These are phyloP conservation scores for Myocastor coypus DNA, from an alignment of 2,113 vertebrate species.

Conservation along the genomic window DNA sequence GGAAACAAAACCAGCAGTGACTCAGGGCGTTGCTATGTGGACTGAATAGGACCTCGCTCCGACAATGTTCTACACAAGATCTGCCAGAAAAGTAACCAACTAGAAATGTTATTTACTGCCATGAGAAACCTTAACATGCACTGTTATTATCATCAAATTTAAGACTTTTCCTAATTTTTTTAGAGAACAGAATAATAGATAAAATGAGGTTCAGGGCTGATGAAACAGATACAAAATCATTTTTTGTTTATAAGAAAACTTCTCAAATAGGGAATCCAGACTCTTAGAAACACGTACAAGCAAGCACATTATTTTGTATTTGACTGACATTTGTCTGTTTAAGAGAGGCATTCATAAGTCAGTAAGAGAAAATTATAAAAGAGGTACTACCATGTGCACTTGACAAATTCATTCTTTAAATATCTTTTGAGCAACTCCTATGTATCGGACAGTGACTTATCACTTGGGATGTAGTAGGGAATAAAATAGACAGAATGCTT, in stretches of 20 bases:
- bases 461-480: background rate
- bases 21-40: background rate
- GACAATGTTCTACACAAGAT: background rate
- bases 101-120: accelerated
- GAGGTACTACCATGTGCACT: background rate
- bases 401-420: background rate
- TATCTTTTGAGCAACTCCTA: background rate
- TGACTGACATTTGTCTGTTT: background rate
- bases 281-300: background rate
- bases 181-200: background rate
- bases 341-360: background rate
- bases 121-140: background rate
- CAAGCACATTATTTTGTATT: background rate
- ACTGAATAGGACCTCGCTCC: background rate
- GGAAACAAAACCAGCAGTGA: background rate
- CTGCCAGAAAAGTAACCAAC: background rate
- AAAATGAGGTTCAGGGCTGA: background rate
- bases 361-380: background rate
- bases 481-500: background rate
- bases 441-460: background rate
- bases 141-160: background rate
- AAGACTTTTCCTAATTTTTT: background rate
- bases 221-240: background rate
- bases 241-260: background rate
- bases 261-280: background rate